These are phyloP conservation scores for Conus canariensis DNA, from an alignment of 2,888 invertebrate genomes.

Conservation along the genomic window DNA sequence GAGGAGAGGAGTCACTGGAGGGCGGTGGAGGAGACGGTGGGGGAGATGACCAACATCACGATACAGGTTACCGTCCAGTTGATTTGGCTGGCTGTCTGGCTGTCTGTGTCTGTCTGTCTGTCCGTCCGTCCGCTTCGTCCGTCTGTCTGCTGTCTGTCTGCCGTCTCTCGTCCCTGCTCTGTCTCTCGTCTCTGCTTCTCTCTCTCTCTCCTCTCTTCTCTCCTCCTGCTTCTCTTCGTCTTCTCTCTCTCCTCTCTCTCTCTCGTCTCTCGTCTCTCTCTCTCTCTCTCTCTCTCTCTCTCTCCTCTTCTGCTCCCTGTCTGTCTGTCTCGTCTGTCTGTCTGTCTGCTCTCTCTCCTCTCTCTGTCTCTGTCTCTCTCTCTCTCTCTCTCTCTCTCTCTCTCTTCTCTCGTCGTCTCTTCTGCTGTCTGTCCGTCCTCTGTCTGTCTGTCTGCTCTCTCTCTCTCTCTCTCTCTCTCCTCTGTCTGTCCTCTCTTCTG, in stretches of 20 bases:
- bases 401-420: not conserved
- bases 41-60: conserved; percentile 19
- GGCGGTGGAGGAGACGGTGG: not conserved
- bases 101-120: not conserved
- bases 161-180: no score
- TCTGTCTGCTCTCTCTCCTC: no score
- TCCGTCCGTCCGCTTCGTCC: not conserved
- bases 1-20: conserved; percentile 4
- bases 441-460: not conserved
- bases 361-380: not conserved
- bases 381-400: not conserved
- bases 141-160: not conserved
- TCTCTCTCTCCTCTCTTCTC: not conserved
- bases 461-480: not conserved
- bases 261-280: no score
- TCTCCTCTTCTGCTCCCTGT: no score
- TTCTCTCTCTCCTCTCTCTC: not conserved
- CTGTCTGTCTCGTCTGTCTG: not conserved
- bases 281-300: not conserved
- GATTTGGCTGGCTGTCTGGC: not conserved
- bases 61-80: not conserved
- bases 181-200: not conserved
- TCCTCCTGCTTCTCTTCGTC: no score
- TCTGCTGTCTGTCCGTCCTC: not conserved
- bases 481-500: no score